Conservation (phyloP, 2,797 vertebrate species). For the Meda fulgida region DNA sequence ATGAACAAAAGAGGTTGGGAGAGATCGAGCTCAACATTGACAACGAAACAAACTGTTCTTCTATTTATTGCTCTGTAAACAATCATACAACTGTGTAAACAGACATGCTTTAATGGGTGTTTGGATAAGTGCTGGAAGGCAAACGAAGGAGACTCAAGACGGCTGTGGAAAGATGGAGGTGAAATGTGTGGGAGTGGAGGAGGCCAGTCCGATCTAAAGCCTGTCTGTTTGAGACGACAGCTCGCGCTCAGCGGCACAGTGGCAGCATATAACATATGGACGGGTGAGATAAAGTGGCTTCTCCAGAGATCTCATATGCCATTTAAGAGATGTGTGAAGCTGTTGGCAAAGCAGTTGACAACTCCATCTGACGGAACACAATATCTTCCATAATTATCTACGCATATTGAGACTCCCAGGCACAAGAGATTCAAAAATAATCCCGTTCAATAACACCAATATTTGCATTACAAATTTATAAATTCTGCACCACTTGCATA, state of each 20-base stretch:
- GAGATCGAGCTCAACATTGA: background rate
- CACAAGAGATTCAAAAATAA: constrained; percentile 7
- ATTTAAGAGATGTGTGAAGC: constrained; percentile 47
- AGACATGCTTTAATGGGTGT: constrained; percentile 45
- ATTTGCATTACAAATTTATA: constrained; percentile 4
- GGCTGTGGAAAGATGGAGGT: constrained; percentile 20
- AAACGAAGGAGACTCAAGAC: background rate
- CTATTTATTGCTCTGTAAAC: constrained; percentile 53
- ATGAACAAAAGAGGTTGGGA: background rate
- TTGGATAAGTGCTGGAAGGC: constrained; percentile 21
- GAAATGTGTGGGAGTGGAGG: constrained; percentile 24
- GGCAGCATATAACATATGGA: constrained; percentile 45
- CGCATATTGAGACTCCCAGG: background rate
- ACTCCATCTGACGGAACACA: constrained; percentile 25
- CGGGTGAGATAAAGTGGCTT: constrained; percentile 44
- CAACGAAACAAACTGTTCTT: constrained; percentile 40
- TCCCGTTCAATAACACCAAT: background rate
- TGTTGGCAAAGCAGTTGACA: constrained; percentile 35
- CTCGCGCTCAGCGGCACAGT: constrained; percentile 17
- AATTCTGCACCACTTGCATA: background rate
- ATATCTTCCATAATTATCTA: constrained; percentile 12
- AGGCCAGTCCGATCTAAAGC: constrained; percentile 34
- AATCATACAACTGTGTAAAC: constrained; percentile 51
- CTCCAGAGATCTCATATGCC: constrained; percentile 44
- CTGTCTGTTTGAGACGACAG: constrained; percentile 31